These are phyloP conservation scores for Lutra lutra DNA, from an alignment of 2,797 vertebrate species.

Conservation along the genomic window DNA sequence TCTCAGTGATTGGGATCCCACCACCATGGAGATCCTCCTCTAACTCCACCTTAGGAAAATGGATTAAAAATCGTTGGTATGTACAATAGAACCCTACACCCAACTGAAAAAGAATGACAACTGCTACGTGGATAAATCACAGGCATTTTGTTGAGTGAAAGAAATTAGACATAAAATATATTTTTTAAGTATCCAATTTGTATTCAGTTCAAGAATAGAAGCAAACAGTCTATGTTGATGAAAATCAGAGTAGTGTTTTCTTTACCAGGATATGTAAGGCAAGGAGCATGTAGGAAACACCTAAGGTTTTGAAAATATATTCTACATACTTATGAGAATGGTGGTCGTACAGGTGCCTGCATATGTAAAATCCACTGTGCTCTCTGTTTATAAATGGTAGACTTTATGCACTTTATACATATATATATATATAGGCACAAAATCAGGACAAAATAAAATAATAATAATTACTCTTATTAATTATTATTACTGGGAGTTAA, in stretches of 20 bases:
- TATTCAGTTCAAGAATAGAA: not conserved
- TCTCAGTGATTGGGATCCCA: not conserved
- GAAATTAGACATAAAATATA: not conserved
- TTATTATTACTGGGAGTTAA: not conserved
- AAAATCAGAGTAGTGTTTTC: not conserved
- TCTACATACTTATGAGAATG: not conserved
- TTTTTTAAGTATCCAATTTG: not conserved
- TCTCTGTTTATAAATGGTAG: not conserved
- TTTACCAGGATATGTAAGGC: not conserved
- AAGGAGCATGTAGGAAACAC: not conserved
- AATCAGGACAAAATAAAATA: not conserved
- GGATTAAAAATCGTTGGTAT: not conserved
- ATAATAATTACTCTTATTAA: not conserved
- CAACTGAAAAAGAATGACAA: not conserved
- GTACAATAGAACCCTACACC: not conserved
- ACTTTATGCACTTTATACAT: not conserved
- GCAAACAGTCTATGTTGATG: not conserved
- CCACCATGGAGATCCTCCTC: not conserved
- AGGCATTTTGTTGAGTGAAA: not conserved
- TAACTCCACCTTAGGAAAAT: not conserved
- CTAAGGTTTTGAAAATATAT: not conserved
- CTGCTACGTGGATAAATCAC: not conserved
- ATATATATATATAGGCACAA: not conserved
- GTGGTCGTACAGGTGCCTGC: not conserved
- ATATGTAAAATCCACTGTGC: not conserved